Evolutionary conservation across 2,113 vertebrate genomes (phyloP), one percentile per base, ranked within the genome.

Genomic region (Delphinapterus leucas): DNA sequence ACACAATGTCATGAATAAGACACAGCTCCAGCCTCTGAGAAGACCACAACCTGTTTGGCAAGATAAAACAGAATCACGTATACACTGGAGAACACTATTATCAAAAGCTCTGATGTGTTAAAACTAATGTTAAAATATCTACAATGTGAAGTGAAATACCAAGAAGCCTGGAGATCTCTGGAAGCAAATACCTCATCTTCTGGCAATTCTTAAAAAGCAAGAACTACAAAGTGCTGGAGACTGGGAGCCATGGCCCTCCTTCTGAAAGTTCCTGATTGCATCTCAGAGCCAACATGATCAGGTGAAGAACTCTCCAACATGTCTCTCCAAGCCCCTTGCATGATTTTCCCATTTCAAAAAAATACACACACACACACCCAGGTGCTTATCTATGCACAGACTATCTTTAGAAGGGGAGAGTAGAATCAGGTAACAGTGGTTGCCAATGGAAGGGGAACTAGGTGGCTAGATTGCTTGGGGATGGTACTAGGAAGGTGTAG

Each of bases 71-170:
- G 61, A 88, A 38, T 68, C 84, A 91, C 36, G 71, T 92, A 97
- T 96, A 98, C 38, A 90, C 21, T 65, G 33, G 21, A 93, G 41
- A 95, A 80, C 18, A 49, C 73, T 89, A 65, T 77, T 33, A 83
- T 41, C 68, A 74, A 70, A 97, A 95, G 47, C 41, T 97, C 25
- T 90, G 94, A 93, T 87, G 86, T 73, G 23, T 76, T 36, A 95
- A 95, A 96, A 92, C 36, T 63, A 96, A 90, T 65, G 41, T 84
- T 85, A 94, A 93, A 97, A 36, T 93, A 90, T 55, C 96, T 68
- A 21, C 23, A 63, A 31, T 47, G 28, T 96, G 63, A 92, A 89
- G 2, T 31, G 68, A 90, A 41, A 71, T 41, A 44, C 6, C 55
- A 94, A 44, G 38, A 36, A 71, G 58, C 25, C 81, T 88, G 12